Conservation (phyloP, 1,140 invertebrate genomes). For the Berghia stephanieae region DNA sequence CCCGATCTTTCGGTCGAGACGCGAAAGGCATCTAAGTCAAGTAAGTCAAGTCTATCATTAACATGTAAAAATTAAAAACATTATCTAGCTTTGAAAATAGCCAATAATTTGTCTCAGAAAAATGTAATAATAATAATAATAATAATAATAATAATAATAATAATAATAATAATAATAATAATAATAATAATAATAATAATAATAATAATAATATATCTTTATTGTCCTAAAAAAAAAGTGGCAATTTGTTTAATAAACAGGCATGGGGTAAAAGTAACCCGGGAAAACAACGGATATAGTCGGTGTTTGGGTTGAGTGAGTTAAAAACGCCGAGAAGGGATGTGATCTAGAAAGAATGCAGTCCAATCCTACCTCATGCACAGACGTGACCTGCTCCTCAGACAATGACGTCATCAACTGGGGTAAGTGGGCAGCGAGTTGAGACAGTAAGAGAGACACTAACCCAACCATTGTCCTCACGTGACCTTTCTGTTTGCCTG, state of each 20-base stretch:
- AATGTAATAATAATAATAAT: neutral
- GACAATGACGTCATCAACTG: neutral
- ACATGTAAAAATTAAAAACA: no score
- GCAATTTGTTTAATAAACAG: neutral
- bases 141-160: conserved; percentile 4
- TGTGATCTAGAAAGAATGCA: neutral
- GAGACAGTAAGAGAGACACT: conserved; percentile 13
- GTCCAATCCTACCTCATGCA: neutral
- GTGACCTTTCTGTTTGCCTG: neutral
- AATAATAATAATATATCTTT: neutral
- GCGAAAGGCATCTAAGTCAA: no score
- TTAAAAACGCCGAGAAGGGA: neutral
- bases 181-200: neutral
- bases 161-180: neutral
- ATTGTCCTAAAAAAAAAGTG: neutral
- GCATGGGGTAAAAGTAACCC: neutral
- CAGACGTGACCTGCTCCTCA: neutral
- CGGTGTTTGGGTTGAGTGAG: neutral
- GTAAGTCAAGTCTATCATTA: no score
- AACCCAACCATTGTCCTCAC: neutral
- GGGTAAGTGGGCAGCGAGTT: conserved; percentile 4
- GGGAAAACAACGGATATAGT: no score
- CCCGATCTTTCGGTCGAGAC: no score
- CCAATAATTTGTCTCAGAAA: neutral
- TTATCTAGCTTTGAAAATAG: no score